Base-by-base conservation (phyloP, 2,888 invertebrate genomes). In the Zeuzera pyrina region DNA sequence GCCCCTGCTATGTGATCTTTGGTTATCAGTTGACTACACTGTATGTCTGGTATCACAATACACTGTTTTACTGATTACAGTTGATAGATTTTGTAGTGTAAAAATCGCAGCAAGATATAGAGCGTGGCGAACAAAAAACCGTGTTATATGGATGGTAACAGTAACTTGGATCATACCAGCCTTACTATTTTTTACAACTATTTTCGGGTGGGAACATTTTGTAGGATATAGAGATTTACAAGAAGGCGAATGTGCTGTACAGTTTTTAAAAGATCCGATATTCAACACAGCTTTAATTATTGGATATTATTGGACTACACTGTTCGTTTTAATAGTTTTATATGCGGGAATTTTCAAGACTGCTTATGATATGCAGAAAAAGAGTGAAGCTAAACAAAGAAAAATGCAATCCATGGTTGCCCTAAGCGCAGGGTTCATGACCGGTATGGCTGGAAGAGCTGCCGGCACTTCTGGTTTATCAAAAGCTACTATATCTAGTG, bases 201-300 rank as follows among this genome's bases (percentile, higher is more conserved):
- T 99, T 47, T 97, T 99, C 61, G 98, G 98, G 25, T 99, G 98
- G 97, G 98, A 98, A 63, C 96, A 97, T 68, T 98, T 98, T 60
- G 93, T 96, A 27, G 98, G 98, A 12, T 93, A 91, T 58, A 86
- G 97, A 38, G 95, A 97, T 51, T 85, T 97, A 31, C 81, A 89
- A 49, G 93, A 93, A 8, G 93, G 93, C 1, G 91, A 95, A 71
- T 98, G 98, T 64, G 93, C 95, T 34, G 98, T 98, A 10, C 98
- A 98, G 74, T 99, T 99, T 76, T 87, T 98, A 39, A 97, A 97
- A 69, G 96, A 98, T 70, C 96, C 98, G 0, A 89, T 97, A 32
- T 98, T 99, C 70, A 98, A 98, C 68, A 97, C 98, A 45, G 93
- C 97, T 30, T 87, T 98, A 36, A 98, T 98, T 34, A 95, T 98